Conservation (phyloP, 1,140 invertebrate genomes). For the Heliothis virescens region DNA sequence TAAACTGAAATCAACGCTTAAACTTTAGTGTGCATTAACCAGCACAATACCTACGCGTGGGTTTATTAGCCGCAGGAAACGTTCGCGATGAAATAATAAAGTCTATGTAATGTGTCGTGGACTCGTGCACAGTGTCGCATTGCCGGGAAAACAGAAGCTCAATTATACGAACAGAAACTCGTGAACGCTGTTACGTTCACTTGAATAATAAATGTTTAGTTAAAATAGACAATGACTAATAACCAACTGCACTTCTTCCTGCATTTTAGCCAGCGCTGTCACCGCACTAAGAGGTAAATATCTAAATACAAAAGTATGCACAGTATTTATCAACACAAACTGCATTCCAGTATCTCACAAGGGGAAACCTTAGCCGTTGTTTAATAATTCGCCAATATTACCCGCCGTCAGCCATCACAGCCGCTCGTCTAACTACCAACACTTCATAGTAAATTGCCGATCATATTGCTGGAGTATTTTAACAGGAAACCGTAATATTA, state of each 20-base stretch:
- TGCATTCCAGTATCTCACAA: constrained; percentile 34
- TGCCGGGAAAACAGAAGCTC: constrained; percentile 15
- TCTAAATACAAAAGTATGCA: constrained; percentile 23
- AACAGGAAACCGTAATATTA: constrained; percentile 43
- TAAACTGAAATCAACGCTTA: constrained; percentile 39
- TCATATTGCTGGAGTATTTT: constrained; percentile 26
- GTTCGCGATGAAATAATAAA: constrained; percentile 38
- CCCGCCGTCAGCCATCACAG: constrained; percentile 31
- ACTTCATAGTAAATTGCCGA: constrained; percentile 42
- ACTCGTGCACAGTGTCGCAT: constrained; percentile 3
- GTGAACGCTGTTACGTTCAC: constrained; percentile 8
- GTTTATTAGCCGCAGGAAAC: constrained; percentile 31
- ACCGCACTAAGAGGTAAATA: neutral
- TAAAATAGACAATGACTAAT: constrained; percentile 28
- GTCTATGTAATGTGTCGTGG: constrained; percentile 2
- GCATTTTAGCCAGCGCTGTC: constrained; percentile 10
- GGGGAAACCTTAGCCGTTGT: constrained; percentile 48
- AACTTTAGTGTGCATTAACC: constrained; percentile 24
- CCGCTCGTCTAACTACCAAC: constrained; percentile 32
- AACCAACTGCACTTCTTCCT: constrained; percentile 16
- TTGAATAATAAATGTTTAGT: neutral
- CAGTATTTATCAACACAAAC: constrained; percentile 34
- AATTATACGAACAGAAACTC: constrained; percentile 14
- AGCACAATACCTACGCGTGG: constrained; percentile 4
- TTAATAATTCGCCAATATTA: constrained; percentile 37